Evolutionary conservation across 1,140 invertebrate genomes (phyloP).

Genomic region (Ceratosolen solmsi): DNA sequence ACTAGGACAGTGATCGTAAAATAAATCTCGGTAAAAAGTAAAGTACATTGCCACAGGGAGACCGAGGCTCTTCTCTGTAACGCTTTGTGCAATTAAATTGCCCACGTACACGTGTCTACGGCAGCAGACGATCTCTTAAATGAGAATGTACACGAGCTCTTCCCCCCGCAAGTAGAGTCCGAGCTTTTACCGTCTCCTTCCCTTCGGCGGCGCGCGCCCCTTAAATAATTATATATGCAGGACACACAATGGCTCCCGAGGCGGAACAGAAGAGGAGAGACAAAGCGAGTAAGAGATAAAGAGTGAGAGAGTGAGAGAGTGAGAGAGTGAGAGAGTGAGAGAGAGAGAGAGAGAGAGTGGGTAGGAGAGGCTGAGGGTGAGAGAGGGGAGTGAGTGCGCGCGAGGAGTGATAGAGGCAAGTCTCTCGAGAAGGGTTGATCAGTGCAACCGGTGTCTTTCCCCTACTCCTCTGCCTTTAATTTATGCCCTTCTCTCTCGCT

Average conservation of each 20-base stretch:
- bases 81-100: constrained; percentile 6
- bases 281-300: background rate
- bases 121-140: constrained; percentile 20
- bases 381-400: background rate
- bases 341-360: background rate
- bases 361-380: constrained; percentile 27
- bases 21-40: background rate
- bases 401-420: constrained; percentile 45
- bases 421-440: constrained; percentile 64
- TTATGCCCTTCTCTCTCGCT: constrained; percentile 15
- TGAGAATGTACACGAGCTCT: background rate
- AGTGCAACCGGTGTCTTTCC: constrained; percentile 69
- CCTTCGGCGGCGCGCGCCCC: background rate
- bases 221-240: constrained; percentile 60
- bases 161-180: background rate
- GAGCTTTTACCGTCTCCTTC: background rate
- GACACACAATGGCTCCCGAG: constrained; percentile 53
- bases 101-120: constrained; percentile 10
- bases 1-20: background rate
- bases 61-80: no score
- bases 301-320: constrained; percentile 29
- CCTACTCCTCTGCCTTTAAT: constrained; percentile 54
- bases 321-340: background rate
- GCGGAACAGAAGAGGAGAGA: constrained; percentile 21
- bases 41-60: background rate